These are phyloP conservation scores for Caenorhabditis sp. DNA, from an alignment of 2,888 invertebrate species.

Conservation along the genomic window DNA sequence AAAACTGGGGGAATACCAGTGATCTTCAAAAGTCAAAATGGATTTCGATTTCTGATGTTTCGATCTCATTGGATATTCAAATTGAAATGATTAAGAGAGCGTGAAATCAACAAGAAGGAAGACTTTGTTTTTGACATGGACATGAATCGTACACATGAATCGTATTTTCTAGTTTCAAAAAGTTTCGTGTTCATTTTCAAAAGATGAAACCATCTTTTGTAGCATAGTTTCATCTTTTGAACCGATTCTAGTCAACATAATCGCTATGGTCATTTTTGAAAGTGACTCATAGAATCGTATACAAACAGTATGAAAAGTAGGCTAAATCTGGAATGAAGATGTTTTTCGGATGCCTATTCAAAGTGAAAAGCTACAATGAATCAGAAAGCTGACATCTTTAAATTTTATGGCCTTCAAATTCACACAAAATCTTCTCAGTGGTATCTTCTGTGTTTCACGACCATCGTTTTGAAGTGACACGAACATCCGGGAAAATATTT, in stretches of 20 bases:
- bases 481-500: neutral
- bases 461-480: neutral
- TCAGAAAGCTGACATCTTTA: too few relatives aligned
- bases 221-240: neutral
- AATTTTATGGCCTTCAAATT: too few relatives aligned
- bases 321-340: too few relatives aligned
- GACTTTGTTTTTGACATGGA: conserved; percentile 1
- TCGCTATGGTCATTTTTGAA: too few relatives aligned
- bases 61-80: conserved; percentile 34
- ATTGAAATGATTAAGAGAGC: conserved; percentile 20
- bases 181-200: conserved; percentile 6
- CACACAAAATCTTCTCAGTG: too few relatives aligned
- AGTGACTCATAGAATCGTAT: too few relatives aligned
- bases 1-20: neutral
- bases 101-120: conserved; percentile 13
- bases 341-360: too few relatives aligned
- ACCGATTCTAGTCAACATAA: neutral
- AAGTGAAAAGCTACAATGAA: too few relatives aligned
- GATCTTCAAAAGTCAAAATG: conserved; percentile 40
- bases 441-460: too few relatives aligned
- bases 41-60: conserved; percentile 26
- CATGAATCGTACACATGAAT: neutral
- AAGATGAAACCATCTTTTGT: neutral
- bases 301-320: too few relatives aligned
- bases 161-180: neutral